Percentiles rank a stretch among this genome's conserved stretches.
Evolutionary conservation across 2,797 vertebrate species (phyloP).

Genomic region (Delichon dasypus): DNA sequence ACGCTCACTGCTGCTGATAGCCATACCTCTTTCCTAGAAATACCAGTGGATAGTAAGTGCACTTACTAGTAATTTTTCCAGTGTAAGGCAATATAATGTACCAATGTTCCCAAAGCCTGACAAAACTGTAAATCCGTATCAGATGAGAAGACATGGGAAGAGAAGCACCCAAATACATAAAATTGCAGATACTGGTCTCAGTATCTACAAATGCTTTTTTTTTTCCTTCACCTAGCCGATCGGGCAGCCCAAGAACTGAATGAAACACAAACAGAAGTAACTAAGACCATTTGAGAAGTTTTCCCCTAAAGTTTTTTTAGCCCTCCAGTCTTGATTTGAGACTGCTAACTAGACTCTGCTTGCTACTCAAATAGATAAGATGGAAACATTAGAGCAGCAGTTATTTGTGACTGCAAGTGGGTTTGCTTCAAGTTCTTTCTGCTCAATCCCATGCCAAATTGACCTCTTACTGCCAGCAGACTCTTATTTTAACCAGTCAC

Average conservation of each 20-base stretch:
- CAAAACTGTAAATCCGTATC: not conserved
- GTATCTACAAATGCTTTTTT: not conserved
- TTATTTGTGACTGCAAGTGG: not conserved
- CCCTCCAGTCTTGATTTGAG: not conserved
- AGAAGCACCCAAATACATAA: not conserved
- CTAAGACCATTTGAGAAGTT: not conserved
- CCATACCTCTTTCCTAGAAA: not conserved
- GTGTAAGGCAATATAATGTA: not conserved
- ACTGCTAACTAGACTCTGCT: not conserved
- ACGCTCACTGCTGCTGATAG: not conserved
- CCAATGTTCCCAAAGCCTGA: not conserved
- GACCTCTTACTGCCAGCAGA: not conserved
- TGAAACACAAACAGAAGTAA: not conserved
- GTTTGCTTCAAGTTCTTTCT: not conserved
- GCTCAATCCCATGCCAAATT: not conserved
- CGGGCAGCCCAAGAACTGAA: not conserved
- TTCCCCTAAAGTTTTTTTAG: not conserved
- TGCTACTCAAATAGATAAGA: not conserved
- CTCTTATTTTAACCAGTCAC: not conserved
- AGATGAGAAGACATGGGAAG: not conserved
- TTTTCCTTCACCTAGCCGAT: not conserved
- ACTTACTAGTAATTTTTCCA: not conserved
- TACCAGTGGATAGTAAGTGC: not conserved
- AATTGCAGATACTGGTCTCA: not conserved
- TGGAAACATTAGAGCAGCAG: not conserved